phyloP scores from a whole-genome alignment of 1,140 invertebrate species.

The Campoletis sonorensis region DNA sequence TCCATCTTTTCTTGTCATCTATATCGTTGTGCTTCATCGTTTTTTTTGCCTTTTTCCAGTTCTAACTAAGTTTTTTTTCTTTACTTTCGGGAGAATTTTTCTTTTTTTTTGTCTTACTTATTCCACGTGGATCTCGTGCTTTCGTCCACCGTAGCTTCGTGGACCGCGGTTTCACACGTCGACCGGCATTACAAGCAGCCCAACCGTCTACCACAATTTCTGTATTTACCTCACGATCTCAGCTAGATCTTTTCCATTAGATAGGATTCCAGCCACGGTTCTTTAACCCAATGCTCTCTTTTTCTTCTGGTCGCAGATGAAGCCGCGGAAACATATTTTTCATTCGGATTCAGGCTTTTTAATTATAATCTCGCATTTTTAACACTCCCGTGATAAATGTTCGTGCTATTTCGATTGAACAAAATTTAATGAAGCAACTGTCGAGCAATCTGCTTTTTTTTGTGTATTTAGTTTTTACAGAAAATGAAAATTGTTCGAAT shows the following conservation, averaged over 20 bases:
- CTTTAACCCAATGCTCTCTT: background rate
- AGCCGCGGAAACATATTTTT: background rate
- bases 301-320: background rate
- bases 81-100: background rate
- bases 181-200: conserved; percentile 7
- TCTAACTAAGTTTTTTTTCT: background rate
- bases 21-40: background rate
- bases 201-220: conserved; percentile 3
- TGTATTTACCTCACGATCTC: conserved; percentile 38
- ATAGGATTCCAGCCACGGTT: conserved; percentile 20
- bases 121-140: background rate
- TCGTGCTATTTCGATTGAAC: background rate
- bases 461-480: background rate
- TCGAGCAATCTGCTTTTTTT: background rate
- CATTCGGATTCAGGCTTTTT: background rate
- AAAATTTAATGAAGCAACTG: background rate
- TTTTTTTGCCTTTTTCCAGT: background rate
- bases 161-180: conserved; percentile 27
- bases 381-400: background rate
- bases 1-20: conserved; percentile 1
- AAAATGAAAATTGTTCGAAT: too few relatives aligned
- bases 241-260: conserved; percentile 29
- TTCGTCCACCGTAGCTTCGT: background rate
- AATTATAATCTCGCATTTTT: conserved; percentile 13
- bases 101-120: conserved; percentile 3